A percentile compares a stretch with the other conserved stretches of the same genome.
Conservation (phyloP, 2,888 invertebrate genomes). For the Parnassius mnemosyne region DNA sequence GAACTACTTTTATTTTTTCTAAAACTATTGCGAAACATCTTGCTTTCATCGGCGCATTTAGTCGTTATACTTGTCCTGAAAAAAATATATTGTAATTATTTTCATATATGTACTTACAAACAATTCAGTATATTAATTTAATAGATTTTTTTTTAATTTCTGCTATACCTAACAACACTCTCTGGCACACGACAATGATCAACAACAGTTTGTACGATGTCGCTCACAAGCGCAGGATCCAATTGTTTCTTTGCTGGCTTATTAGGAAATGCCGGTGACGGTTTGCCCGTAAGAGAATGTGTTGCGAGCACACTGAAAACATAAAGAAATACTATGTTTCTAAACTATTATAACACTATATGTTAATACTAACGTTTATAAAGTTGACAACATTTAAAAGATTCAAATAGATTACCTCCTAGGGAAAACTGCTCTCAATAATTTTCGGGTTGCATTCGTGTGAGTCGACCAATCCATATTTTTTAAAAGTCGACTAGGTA, state of each 20-base stretch:
- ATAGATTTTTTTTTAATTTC: background rate
- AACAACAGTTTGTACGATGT: constrained; percentile 76
- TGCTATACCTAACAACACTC: constrained; percentile 49
- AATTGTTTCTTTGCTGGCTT: constrained; percentile 64
- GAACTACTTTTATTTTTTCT: constrained; percentile 24
- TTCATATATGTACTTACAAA: too few relatives aligned
- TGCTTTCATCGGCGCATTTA: constrained; percentile 82
- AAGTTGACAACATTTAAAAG: too few relatives aligned
- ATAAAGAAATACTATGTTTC: background rate
- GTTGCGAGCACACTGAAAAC: constrained; percentile 70
- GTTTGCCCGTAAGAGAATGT: constrained; percentile 79
- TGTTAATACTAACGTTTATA: too few relatives aligned
- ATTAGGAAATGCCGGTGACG: constrained; percentile 72
- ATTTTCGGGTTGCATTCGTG: constrained; percentile 71
- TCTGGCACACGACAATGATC: constrained; percentile 53
- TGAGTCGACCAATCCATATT: constrained; percentile 75
- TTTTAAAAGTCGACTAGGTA: constrained; percentile 49
- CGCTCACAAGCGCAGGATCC: constrained; percentile 68
- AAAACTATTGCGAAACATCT: constrained; percentile 70
- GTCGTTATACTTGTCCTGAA: constrained; percentile 52
- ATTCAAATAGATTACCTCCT: too few relatives aligned
- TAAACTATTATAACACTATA: too few relatives aligned
- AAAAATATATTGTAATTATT: constrained; percentile 36
- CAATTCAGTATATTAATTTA: too few relatives aligned
- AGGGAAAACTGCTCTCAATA: constrained; percentile 72